These are phyloP conservation scores for Tylochromis polylepis DNA, from an alignment of 2,113 vertebrate species.

Conservation along the genomic window DNA sequence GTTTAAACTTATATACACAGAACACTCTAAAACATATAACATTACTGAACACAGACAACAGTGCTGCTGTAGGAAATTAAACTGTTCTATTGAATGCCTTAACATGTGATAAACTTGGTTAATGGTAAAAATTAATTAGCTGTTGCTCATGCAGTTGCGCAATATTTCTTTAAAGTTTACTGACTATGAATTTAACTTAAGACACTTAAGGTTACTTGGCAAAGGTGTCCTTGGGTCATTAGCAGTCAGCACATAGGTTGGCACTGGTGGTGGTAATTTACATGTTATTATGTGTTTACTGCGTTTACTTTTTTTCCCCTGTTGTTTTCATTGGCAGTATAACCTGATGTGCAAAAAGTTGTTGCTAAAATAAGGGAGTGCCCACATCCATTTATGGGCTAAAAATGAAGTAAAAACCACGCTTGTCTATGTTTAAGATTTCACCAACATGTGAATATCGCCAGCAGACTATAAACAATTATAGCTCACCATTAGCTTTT, in stretches of 20 bases:
- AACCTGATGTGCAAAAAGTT: background rate
- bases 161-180: background rate
- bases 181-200: background rate
- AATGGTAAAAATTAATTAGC: background rate
- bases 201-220: background rate
- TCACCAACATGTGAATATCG: background rate
- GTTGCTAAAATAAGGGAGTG: background rate
- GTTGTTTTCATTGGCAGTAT: background rate
- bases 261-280: background rate
- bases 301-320: background rate
- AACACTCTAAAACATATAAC: background rate
- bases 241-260: background rate
- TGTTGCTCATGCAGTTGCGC: background rate
- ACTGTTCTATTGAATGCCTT: background rate
- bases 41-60: background rate
- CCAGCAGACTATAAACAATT: background rate
- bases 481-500: background rate
- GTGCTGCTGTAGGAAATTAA: background rate
- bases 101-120: background rate
- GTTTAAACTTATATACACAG: background rate
- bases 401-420: background rate
- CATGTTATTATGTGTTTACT: background rate
- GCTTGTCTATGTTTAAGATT: background rate
- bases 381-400: background rate
- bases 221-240: background rate